Evolutionary conservation across 2,797 vertebrate genomes (phyloP).

Genomic region (Lepus oiostolus): DNA sequence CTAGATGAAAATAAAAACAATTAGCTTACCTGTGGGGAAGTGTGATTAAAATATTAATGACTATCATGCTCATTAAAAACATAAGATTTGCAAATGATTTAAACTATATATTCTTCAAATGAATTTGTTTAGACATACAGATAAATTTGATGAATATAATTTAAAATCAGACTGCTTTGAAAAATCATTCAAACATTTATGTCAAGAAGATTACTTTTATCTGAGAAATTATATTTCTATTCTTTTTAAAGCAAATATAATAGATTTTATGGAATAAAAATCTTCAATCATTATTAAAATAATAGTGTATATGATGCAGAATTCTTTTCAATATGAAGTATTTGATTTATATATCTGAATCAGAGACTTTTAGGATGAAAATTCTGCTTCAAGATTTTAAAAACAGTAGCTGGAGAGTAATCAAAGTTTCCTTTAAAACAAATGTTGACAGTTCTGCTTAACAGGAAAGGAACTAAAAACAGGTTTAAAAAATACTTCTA

Average conservation of each 20-base stretch:
- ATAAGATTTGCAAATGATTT: conserved; percentile 28
- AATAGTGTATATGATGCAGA: not conserved
- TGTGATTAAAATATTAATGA: conserved; percentile 59
- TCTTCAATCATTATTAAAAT: not conserved
- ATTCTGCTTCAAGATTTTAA: not conserved
- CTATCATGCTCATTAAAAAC: conserved; percentile 2
- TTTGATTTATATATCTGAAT: conserved; percentile 6
- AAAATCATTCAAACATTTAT: conserved; percentile 39
- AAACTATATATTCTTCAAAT: not conserved
- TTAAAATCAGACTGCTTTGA: conserved; percentile 49
- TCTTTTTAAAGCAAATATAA: conserved; percentile 23
- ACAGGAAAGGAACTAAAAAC: not conserved
- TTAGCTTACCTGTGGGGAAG: conserved; percentile 5
- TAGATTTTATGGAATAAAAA: conserved; percentile 23
- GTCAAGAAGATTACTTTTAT: conserved; percentile 22
- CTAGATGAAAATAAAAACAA: conserved; percentile 60
- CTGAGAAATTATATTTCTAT: conserved; percentile 23
- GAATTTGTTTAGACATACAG: not conserved
- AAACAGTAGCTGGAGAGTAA: not conserved
- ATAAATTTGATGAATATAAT: not conserved
- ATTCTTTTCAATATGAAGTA: conserved; percentile 22
- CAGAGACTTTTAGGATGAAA: conserved; percentile 36
- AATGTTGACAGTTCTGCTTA: not conserved
- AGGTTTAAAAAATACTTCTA: not conserved
- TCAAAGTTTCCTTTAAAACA: not conserved